Evolutionary conservation across 2,113 vertebrate genomes (phyloP), one percentile per base, ranked within the genome.

Genomic region (Acrocephalus arundinaceus): DNA sequence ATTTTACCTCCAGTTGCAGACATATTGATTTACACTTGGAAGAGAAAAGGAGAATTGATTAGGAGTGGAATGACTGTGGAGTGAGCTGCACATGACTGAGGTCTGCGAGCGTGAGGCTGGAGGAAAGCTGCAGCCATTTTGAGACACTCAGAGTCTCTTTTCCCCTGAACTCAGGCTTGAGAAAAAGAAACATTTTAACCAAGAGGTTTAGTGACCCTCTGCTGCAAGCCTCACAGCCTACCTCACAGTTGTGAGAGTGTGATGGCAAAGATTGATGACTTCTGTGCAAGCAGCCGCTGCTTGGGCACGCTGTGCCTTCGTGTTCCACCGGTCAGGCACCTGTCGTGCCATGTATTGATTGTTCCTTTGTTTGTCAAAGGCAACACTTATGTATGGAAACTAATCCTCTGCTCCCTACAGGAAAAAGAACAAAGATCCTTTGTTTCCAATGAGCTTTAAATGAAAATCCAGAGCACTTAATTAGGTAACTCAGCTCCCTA

Each of bases 41-140:
- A 88, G 65, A 86, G 65, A 77, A 90, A 92, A 67, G 31, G 22
- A 78, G 80, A 88, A 93, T 89, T 24, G 4, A 78, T 91, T 80
- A 81, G 46, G 37, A 76, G 19, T 43, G 49, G 43, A 89, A 86
- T 4, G 31, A 15, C 45, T 77, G 35, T 46, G 59, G 63, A 49
- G 15, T 1, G 8, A 89, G 57, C 57, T 39, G 59, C 52, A 59
- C 5, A 5, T 0, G 0, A 63, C 45, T 1, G 2, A 91, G 33
- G 31, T 74, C 72, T 86, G 87, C 0, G 0, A 33, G 51, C 33
- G 0, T 30, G 39, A 55, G 28, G 33, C 68, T 80, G 52, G 20
- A 78, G 57, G 30, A 61, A 94, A 97, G 20, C 80, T 90, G 52
- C 72, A 84, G 75, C 79, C 87, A 88, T 95, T 93, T 95, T 88